Evolutionary conservation across 2,888 invertebrate species (phyloP), one percentile per base, ranked within the genome.

Genomic region (Eupsilia transversa): DNA sequence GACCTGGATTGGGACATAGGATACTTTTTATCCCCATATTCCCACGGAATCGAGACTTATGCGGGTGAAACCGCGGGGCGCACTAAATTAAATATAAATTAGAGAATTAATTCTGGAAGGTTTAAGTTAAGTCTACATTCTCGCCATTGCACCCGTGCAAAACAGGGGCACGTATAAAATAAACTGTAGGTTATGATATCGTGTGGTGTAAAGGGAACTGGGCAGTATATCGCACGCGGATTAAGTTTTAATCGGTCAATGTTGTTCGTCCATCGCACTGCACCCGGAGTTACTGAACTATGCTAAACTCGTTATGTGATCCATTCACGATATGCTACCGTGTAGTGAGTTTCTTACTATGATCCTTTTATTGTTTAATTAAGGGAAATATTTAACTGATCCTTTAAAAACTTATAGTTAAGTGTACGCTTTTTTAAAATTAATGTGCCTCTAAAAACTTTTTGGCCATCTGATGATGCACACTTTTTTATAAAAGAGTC

Each of bases 181-280:
- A 12, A 41, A 20, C 6, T 27, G 20, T 10, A 27, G 10, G 20
- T 27, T 63, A 1, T 41, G 10, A 61, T 1, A 49, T 83, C 76
- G 69, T 70, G 3, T 1, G 49, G 20, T 71, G 35, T 83, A 83
- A 85, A 80, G 14, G 20, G 17, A 17, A 10, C 38, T n/a, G 35
- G 27, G 33, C 49, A 66, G 77, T 77, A 61, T 57, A 73, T 64
- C 59, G 63, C 57, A 54, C 27, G 33, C 9, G 67, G 83, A 80
- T 82, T 81, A 79, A 86, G 83, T 88, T 88, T 87, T 84, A 83
- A 88, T 86, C 75, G 80, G 65, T 63, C 67, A 57, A 43, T 68
- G 63, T 80, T 73, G 70, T 74, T 59, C 77, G 77, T 69, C 67
- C 72, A 76, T 80, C 61, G 78, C 69, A 46, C 12, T 41, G 54